These are phyloP conservation scores for Kryptolebias marmoratus DNA, from an alignment of 2,113 vertebrate genomes.

Conservation along the genomic window DNA sequence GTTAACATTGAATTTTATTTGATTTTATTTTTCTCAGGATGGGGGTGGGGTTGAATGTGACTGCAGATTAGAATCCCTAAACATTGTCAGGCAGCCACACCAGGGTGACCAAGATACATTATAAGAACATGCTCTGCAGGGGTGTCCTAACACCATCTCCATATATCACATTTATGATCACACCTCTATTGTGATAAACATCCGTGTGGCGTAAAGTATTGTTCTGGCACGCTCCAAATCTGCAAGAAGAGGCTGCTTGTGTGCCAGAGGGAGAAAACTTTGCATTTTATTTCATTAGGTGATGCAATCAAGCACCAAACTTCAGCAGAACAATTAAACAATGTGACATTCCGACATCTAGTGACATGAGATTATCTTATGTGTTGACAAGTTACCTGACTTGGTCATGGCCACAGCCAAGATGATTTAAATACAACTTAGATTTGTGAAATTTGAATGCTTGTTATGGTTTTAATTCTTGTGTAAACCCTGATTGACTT, in stretches of 20 bases:
- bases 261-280: not conserved
- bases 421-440: not conserved
- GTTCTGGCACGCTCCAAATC: not conserved
- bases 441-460: not conserved
- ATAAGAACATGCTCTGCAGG: not conserved
- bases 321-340: not conserved
- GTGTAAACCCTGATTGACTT: too few relatives aligned
- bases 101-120: not conserved
- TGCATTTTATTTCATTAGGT: not conserved
- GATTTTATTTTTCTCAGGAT: not conserved
- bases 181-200: not conserved
- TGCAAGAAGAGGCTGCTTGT: not conserved
- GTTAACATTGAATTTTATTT: not conserved
- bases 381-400: not conserved
- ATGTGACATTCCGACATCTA: not conserved
- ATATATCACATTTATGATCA: not conserved
- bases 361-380: not conserved
- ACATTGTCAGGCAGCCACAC: not conserved
- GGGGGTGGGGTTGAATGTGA: not conserved
- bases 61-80: not conserved
- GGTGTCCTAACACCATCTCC: not conserved
- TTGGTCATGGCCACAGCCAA: not conserved
- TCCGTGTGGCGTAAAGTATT: too few relatives aligned
- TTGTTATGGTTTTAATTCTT: too few relatives aligned
- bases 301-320: not conserved